phyloP scores from a whole-genome alignment of 2,113 vertebrate genomes.

The Machaerirhynchus nigripectus region DNA sequence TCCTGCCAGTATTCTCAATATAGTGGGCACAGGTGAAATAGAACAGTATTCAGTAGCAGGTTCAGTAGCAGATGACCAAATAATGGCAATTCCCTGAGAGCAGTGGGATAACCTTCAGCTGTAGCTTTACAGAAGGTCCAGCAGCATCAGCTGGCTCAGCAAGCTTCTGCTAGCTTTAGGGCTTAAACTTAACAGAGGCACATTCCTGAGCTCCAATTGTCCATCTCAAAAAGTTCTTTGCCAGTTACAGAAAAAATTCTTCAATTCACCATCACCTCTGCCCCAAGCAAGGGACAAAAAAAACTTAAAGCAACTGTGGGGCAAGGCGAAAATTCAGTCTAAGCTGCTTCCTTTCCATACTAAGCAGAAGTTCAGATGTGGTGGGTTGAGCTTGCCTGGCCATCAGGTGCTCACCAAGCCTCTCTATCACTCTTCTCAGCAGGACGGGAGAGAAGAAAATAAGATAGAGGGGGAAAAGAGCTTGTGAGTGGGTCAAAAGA shows the following conservation, averaged over 20 bases:
- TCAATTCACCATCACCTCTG: neutral
- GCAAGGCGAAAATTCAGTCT: neutral
- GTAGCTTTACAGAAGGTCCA: neutral
- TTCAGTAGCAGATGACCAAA: neutral
- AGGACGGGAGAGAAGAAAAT: neutral
- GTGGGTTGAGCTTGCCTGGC: neutral
- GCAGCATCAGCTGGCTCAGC: neutral
- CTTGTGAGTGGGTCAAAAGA: neutral
- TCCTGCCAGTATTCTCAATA: neutral
- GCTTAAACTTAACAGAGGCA: neutral
- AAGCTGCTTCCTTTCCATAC: neutral
- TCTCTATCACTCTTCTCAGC: neutral
- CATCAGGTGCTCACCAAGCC: neutral
- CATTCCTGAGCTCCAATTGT: neutral
- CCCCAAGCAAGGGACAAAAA: neutral
- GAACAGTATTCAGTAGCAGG: neutral
- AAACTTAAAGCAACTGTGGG: neutral
- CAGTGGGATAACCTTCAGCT: neutral
- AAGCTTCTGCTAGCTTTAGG: neutral
- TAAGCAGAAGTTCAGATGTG: neutral
- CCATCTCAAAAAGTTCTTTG: neutral
- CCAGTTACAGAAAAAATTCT: neutral
- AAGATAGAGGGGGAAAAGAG: fast-evolving
- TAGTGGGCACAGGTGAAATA: neutral
- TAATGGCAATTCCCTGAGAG: neutral